Percentiles rank a stretch among this genome's conserved stretches.
Evolutionary conservation across 2,888 invertebrate species (phyloP).

Genomic region (Lissonota sp.): DNA sequence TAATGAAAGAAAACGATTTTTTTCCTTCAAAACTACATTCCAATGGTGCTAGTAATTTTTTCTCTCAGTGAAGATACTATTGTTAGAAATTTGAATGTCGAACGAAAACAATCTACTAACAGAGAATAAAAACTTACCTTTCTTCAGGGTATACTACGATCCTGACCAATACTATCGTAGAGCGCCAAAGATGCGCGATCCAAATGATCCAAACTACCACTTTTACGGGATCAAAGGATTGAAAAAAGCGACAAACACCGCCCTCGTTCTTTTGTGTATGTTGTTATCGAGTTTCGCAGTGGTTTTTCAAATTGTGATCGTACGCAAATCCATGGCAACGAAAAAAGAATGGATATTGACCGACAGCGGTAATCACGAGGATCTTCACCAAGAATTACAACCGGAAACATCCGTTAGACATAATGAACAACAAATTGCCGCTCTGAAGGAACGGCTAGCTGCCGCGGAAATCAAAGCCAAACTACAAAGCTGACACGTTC

Average conservation of each 20-base stretch:
- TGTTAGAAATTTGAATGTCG: not conserved
- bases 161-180: not conserved
- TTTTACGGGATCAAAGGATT: constrained; percentile 88
- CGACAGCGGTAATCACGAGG: constrained; percentile 84
- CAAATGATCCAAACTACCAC: constrained; percentile 72
- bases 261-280: constrained; percentile 86
- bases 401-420: constrained; percentile 84
- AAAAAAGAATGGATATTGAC: constrained; percentile 84
- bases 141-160: constrained; percentile 50
- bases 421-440: constrained; percentile 29
- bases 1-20: no score
- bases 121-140: not conserved
- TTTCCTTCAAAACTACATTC: no score
- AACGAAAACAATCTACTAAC: not conserved
- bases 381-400: constrained; percentile 85
- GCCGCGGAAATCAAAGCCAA: not conserved
- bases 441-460: constrained; percentile 8
- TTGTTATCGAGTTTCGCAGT: constrained; percentile 86
- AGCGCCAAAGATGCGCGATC: not conserved
- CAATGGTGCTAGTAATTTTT: no score
- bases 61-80: not conserved
- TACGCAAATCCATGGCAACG: constrained; percentile 86
- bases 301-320: constrained; percentile 86
- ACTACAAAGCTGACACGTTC: constrained; percentile 22
- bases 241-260: constrained; percentile 86